These are phyloP conservation scores for Harpagus bidentatus DNA, from an alignment of 2,113 vertebrate genomes.

Conservation along the genomic window DNA sequence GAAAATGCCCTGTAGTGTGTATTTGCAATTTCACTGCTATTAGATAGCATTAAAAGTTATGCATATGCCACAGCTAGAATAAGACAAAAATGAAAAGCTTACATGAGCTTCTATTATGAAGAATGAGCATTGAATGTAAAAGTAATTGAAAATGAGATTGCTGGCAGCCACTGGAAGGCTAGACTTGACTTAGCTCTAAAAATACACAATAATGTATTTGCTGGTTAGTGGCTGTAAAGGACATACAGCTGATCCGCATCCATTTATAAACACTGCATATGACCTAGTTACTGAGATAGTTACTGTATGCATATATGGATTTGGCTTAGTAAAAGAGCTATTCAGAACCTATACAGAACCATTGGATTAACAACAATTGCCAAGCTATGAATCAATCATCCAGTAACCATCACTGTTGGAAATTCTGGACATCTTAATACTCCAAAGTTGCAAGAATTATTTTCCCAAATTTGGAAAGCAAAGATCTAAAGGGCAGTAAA, in stretches of 20 bases:
- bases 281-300: not conserved
- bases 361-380: not conserved
- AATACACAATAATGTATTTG: not conserved
- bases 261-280: not conserved
- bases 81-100: slow-evolving; percentile 4
- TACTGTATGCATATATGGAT: not conserved
- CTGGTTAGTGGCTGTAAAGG: not conserved
- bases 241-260: not conserved
- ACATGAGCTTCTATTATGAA: not conserved
- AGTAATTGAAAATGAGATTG: slow-evolving; percentile 24
- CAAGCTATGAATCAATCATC: not conserved
- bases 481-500: not conserved
- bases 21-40: slow-evolving; percentile 13
- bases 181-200: not conserved
- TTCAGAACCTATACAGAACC: not conserved
- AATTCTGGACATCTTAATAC: not conserved
- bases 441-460: not conserved
- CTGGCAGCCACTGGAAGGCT: not conserved
- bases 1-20: not conserved
- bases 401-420: not conserved
- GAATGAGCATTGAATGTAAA: not conserved
- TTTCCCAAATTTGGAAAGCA: not conserved
- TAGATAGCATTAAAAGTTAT: slow-evolving; percentile 9
- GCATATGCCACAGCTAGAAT: not conserved
- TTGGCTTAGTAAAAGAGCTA: not conserved